phyloP scores from a whole-genome alignment of 2,113 vertebrate species.

The Nycticebus coucang region DNA sequence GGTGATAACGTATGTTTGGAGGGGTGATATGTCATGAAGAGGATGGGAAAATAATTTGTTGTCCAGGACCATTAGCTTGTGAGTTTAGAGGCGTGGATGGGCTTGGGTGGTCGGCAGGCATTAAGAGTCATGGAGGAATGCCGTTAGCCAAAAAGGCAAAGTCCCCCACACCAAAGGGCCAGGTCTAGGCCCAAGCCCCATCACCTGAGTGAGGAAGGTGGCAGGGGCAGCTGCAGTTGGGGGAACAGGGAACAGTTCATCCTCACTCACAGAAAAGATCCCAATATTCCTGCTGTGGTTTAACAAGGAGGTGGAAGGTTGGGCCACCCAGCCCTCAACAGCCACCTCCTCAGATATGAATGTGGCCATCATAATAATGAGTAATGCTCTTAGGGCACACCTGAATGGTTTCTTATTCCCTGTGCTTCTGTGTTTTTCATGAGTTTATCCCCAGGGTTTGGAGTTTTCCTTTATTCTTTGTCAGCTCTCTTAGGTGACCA shows the following conservation, averaged over 20 bases:
- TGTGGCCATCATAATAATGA: no score
- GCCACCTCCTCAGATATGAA: background rate
- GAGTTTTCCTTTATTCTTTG: constrained; percentile 47
- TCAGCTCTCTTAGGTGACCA: background rate
- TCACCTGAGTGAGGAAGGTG: background rate
- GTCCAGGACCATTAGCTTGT: background rate
- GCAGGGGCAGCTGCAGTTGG: fast-evolving
- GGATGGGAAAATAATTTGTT: background rate
- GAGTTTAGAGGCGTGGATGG: background rate
- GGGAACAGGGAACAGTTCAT: fast-evolving
- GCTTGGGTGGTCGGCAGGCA: background rate
- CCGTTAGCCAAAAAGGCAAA: background rate
- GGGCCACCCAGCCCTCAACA: constrained; percentile 48
- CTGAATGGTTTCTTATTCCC: background rate
- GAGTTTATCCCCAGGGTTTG: constrained; percentile 32
- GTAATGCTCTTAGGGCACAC: no score
- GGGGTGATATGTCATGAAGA: background rate
- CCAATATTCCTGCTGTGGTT: background rate
- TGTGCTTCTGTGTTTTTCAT: constrained; percentile 42
- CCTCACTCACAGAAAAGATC: background rate
- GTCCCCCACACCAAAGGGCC: background rate
- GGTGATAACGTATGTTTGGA: background rate
- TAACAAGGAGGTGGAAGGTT: background rate
- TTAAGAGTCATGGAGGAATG: background rate
- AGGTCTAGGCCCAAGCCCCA: background rate